A percentile compares a stretch with the other conserved stretches of the same genome.
Conservation (phyloP, 2,888 invertebrate species). For the Yponomeuta cagnagella region DNA sequence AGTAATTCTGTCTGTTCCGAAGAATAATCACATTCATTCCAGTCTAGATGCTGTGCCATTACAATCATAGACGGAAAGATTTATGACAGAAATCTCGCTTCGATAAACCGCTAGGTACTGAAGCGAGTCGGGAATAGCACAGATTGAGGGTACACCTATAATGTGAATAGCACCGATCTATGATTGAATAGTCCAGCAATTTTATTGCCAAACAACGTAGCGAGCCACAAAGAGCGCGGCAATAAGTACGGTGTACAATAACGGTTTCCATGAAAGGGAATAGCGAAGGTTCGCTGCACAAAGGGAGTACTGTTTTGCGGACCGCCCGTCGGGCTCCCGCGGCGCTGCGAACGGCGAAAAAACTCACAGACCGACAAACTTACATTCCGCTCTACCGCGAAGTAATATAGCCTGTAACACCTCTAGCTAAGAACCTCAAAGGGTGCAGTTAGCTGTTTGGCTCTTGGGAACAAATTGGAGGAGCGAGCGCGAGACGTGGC, state of each 20-base stretch:
- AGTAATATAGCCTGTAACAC: not conserved
- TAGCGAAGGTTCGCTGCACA: slow-evolving; percentile 43
- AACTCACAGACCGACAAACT: slow-evolving; percentile 45
- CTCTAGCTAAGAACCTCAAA: not conserved
- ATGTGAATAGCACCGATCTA: slow-evolving; percentile 17
- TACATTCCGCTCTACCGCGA: not conserved
- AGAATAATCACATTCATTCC: not conserved
- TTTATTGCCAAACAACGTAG: slow-evolving; percentile 39
- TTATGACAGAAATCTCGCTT: not conserved
- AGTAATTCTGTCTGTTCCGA: not conserved
- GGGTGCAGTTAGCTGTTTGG: not conserved
- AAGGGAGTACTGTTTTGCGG: slow-evolving; percentile 46
- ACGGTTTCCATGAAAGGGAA: slow-evolving; percentile 54
- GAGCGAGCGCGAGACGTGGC: slow-evolving; percentile 14
- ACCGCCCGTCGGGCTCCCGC: slow-evolving; percentile 48
- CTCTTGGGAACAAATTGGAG: slow-evolving; percentile 18
- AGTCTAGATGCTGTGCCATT: not conserved
- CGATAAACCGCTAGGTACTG: not conserved
- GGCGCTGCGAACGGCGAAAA: slow-evolving; percentile 45
- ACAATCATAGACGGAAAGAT: not conserved
- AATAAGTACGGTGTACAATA: slow-evolving; percentile 53
- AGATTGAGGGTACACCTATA: not conserved
- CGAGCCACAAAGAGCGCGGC: slow-evolving; percentile 41
- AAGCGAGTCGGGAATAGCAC: not conserved
- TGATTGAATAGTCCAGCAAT: slow-evolving; percentile 39